Evolutionary conservation across 2,797 vertebrate genomes (phyloP).

Genomic region (Pempheris klunzingeri): DNA sequence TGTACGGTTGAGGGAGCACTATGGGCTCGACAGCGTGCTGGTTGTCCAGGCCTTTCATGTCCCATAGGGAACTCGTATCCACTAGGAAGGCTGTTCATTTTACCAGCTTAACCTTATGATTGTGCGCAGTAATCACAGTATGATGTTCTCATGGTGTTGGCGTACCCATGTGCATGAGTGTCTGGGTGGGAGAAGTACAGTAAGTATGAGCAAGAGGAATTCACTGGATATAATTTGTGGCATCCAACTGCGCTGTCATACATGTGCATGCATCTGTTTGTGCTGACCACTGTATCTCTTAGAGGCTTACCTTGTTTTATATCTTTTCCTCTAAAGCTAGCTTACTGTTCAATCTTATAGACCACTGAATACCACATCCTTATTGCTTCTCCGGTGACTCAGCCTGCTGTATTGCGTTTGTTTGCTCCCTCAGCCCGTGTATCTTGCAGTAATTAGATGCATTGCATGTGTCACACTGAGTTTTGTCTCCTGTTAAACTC

Average conservation of each 20-base stretch:
- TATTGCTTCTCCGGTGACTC: constrained; percentile 27
- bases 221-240: constrained; percentile 14
- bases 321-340: constrained; percentile 22
- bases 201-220: constrained; percentile 2
- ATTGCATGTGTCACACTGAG: constrained; percentile 67
- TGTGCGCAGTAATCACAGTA: constrained; percentile 47
- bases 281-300: constrained; percentile 13
- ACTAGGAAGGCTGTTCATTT: constrained; percentile 54
- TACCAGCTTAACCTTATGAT: constrained; percentile 55
- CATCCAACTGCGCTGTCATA: neutral
- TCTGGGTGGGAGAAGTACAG: constrained; percentile 10
- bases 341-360: constrained; percentile 30
- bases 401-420: constrained; percentile 4
- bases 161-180: constrained; percentile 13
- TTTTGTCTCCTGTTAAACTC: constrained; percentile 70
- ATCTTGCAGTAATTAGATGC: constrained; percentile 62
- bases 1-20: constrained; percentile 27
- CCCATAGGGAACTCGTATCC: constrained; percentile 30
- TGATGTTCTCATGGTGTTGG: constrained; percentile 26
- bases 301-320: constrained; percentile 9
- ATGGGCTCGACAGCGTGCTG: constrained; percentile 23
- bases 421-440: constrained; percentile 44
- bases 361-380: constrained; percentile 10
- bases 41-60: constrained; percentile 65
- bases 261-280: constrained; percentile 2